Conservation (phyloP, 2,888 invertebrate species). For the Perizoma flavofasciatum region DNA sequence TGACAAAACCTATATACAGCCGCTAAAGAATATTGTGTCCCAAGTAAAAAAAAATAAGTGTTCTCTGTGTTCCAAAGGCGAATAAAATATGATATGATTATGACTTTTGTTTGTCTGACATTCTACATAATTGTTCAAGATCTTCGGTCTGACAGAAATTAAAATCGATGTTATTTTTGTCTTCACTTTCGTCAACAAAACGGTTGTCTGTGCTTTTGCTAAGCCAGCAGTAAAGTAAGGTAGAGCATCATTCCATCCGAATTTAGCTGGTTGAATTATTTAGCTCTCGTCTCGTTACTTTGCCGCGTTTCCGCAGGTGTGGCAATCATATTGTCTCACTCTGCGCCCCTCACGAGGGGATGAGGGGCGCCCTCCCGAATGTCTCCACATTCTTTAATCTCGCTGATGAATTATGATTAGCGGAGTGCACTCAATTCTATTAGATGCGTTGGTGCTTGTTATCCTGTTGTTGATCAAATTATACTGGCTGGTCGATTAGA, state of each 20-base stretch:
- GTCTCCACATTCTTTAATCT: conserved; percentile 74
- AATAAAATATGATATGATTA: no score
- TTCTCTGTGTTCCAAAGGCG: no score
- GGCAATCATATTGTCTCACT: conserved; percentile 74
- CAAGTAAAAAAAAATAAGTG: no score
- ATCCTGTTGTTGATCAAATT: not conserved
- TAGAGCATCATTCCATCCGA: conserved; percentile 58
- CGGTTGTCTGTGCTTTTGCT: no score
- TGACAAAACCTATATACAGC: no score
- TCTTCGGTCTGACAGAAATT: no score
- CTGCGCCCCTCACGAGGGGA: conserved; percentile 35
- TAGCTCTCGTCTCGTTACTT: conserved; percentile 81
- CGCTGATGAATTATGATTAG: conserved; percentile 84
- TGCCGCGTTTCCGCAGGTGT: conserved; percentile 81
- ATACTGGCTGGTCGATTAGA: no score
- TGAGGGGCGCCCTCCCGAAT: not conserved
- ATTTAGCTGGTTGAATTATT: conserved; percentile 70
- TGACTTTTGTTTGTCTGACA: no score
- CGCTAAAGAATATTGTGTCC: no score
- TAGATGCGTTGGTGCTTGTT: conserved; percentile 43
- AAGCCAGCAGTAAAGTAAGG: conserved; percentile 19
- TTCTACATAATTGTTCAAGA: no score
- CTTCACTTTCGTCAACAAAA: no score
- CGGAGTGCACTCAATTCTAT: conserved; percentile 81
- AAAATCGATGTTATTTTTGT: no score